phyloP scores from a whole-genome alignment of 2,888 invertebrate species.

The Acanthosepion pharaonis region DNA sequence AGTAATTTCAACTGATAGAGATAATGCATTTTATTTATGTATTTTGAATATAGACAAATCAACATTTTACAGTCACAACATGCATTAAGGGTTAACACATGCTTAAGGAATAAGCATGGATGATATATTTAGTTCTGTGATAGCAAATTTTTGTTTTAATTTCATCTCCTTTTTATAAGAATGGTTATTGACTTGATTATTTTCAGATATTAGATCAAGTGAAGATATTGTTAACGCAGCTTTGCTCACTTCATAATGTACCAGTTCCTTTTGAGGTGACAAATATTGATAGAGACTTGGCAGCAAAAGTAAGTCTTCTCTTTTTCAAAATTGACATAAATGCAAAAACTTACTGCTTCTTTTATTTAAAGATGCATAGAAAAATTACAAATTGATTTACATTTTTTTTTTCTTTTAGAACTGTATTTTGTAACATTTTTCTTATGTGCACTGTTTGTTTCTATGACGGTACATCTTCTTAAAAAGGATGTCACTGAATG shows the following conservation, averaged over 20 bases:
- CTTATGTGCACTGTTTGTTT: too few relatives aligned
- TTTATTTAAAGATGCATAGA: not conserved
- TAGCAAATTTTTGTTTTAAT: not conserved
- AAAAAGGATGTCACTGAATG: too few relatives aligned
- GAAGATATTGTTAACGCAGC: constrained; percentile 90
- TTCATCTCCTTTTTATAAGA: not conserved
- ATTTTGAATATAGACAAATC: not conserved
- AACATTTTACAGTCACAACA: too few relatives aligned
- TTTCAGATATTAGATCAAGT: constrained; percentile 82
- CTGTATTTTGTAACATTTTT: too few relatives aligned
- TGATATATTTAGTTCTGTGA: not conserved
- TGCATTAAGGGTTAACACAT: not conserved
- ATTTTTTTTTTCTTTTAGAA: too few relatives aligned
- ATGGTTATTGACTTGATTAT: constrained; percentile 49
- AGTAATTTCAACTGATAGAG: not conserved
- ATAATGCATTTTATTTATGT: not conserved
- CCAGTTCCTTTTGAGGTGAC: constrained; percentile 94
- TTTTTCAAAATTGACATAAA: not conserved
- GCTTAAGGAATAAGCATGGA: not conserved
- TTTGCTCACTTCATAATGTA: constrained; percentile 92
- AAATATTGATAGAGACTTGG: constrained; percentile 67
- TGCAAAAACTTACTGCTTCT: not conserved
- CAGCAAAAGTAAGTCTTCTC: constrained; percentile 60
- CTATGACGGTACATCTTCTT: too few relatives aligned
- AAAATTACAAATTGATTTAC: not conserved